Evolutionary conservation across 2,888 invertebrate genomes (phyloP), one percentile per base, ranked within the genome.

Genomic region (Protonemura montana): DNA sequence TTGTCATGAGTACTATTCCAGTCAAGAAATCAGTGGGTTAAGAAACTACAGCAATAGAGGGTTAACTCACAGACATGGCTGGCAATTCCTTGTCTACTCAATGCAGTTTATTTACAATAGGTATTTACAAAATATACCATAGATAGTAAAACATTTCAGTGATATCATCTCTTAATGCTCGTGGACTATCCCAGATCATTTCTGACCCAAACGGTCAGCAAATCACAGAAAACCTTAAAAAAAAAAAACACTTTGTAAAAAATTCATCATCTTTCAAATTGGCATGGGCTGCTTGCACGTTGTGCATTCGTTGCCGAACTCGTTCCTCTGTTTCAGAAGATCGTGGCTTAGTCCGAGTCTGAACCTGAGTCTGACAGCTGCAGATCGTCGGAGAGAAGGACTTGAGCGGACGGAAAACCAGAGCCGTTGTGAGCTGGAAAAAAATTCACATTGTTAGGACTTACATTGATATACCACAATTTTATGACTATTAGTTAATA

Each of bases 361-460:
- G 96, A 96, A 90, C 96, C 97, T 76, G 96, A 96, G 92, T 96
- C 96, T 85, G 97, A 97, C 90, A 97, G 93, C 92, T 96, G 96
- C 90, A 97, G 93, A 92, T 97, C 97, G 90, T 96, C 96, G 90
- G 95, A 96, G 89, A 97, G 93, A 87, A 96, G 85, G 92, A 94
- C 89, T 93, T 93, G 25, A 94, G 94, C 90, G 94, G 91, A 59
- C 93, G 89, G 86, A 28, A 84, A 84, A 76, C 26, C 76, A 2
- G 84, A 76, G 6, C 76, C 76, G 13, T 59, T 59, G 26, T 26
- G 27, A 1, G 27, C 59, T 59, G 59, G 1, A 59, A 59, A 59
- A 21, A 10, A 2, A 78, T 25, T 6, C 78, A 6, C 1, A 3
- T 78, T 26, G 27, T 16, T 78, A 5, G 29, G 26, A 3, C 6